Conservation (phyloP, 2,113 vertebrate genomes). For the human (Homo sapiens) region GRCh38 chr6:105996001-105996500, state of each 20-base stretch:
- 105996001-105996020: not conserved
- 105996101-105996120: constrained; percentile 1
- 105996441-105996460: not conserved
- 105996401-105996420: not conserved
- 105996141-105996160: not conserved
- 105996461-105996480: not conserved
- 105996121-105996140: not conserved
- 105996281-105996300: constrained; percentile 7
- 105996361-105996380: constrained; percentile 21
- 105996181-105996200: not conserved
- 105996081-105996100: not conserved
- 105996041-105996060: constrained; percentile 7
- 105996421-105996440: not conserved
- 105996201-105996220: constrained; percentile 31
- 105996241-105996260: constrained; percentile 5
- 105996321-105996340: not conserved
- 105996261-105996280: constrained; percentile 8
- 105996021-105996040: constrained; percentile 42
- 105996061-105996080: constrained; percentile 11
- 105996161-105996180: constrained; percentile 23
- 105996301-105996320: not conserved
- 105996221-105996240: constrained; percentile 6
- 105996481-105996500: not conserved
- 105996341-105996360: not conserved
- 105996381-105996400: constrained; percentile 23